Base-by-base conservation (phyloP, 2,797 vertebrate genomes). In the Mico argentatus region DNA sequence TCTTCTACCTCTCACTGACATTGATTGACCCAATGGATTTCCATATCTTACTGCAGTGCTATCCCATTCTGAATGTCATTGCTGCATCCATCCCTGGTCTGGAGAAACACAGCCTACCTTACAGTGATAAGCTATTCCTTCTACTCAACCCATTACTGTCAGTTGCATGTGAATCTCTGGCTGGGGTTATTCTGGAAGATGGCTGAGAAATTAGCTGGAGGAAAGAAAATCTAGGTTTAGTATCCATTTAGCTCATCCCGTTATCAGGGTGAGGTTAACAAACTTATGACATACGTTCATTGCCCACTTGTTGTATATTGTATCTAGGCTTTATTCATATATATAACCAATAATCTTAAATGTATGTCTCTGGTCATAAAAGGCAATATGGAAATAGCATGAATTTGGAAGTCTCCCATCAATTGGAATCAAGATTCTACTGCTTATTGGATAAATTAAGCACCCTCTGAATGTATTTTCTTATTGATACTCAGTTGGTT, bases 121-220 rank as follows among this genome's bases (percentile, higher is more conserved):
- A 19, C 14, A 70, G 8, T n/a, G 10, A n/a, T 1, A 86, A 0
- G 5, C 20, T 72, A 4, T 57, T 81, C 4, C 26, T 41, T 75
- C 27, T 52, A 41, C 6, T 33, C 8, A 72, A n/a, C 14, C 2
- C 7, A 3, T 82, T 24, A 9, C 19, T 44, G 4, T 9, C 15
- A 17, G 13, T 9, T 86, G 33, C 13, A 36, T 24, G 3, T 55
- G 27, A 75, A 15, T 8, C 15, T 55, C 33, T 12, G 2, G 13
- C 1, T n/a, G n/a, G 44, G 7, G 1, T 39, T 79, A 10, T n/a
- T 1, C 70, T 44, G 2, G 27, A 36, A 75, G 3, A 14, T 2
- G 7, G 0, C 11, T 67, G 13, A 86, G 44, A 61, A 48, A 24
- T 27, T 6, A 46, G 13, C 19, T n/a, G 2, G 19, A 90, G 2